These are phyloP conservation scores for Oncopeltus fasciatus DNA, from an alignment of 1,140 invertebrate species.

Conservation along the genomic window DNA sequence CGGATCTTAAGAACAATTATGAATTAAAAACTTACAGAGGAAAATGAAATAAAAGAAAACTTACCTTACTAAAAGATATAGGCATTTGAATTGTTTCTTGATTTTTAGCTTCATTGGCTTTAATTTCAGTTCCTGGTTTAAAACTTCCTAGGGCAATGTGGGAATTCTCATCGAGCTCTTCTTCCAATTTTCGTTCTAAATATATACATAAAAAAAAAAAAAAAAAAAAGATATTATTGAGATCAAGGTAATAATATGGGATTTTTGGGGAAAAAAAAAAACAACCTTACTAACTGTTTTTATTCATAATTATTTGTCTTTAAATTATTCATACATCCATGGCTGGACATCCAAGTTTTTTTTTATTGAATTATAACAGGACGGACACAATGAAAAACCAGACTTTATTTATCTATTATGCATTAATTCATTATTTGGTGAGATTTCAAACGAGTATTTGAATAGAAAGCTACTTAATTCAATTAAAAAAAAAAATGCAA, in stretches of 20 bases:
- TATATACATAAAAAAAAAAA: slow-evolving; percentile 14
- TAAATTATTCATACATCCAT: too few species aligned
- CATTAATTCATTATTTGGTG: too few species aligned
- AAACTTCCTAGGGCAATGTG: slow-evolving; percentile 37
- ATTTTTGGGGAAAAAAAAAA: too few species aligned
- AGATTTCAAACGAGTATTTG: too few species aligned
- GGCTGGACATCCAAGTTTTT: too few species aligned
- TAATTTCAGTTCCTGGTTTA: slow-evolving; percentile 41
- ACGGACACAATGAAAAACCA: too few species aligned
- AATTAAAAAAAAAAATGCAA: too few species aligned
- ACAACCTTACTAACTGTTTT: too few species aligned
- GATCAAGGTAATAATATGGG: not conserved
- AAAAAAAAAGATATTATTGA: not conserved
- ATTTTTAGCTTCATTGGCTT: slow-evolving; percentile 33
- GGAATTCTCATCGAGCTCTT: slow-evolving; percentile 25
- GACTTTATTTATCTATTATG: too few species aligned
- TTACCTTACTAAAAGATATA: slow-evolving; percentile 39
- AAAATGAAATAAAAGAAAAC: not conserved
- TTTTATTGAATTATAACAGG: too few species aligned
- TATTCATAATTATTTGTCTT: too few species aligned
- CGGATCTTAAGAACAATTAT: not conserved
- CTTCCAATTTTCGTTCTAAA: slow-evolving; percentile 24
- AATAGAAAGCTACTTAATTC: too few species aligned
- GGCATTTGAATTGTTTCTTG: slow-evolving; percentile 44
- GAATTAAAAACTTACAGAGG: not conserved